Evolutionary conservation across 2,888 invertebrate species (phyloP).

Genomic region (Polydrusus tereticollis): DNA sequence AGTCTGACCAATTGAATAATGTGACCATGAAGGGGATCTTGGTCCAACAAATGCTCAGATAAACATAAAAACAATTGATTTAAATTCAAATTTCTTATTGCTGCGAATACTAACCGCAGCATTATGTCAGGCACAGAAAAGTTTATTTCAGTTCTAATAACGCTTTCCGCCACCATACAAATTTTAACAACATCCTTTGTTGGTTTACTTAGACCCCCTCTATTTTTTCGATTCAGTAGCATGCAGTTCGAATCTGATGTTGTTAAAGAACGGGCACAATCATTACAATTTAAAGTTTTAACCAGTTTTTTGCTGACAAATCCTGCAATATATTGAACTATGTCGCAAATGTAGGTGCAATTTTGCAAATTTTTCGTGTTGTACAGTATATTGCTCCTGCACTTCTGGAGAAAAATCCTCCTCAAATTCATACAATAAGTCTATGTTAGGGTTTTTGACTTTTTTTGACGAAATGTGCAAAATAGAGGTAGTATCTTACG

Average conservation of each 20-base stretch:
- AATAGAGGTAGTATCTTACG: constrained; percentile 33
- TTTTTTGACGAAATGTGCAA: constrained; percentile 20
- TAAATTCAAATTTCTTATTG: constrained; percentile 3
- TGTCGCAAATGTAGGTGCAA: constrained; percentile 25
- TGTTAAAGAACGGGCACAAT: constrained; percentile 9
- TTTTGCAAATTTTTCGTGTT: constrained; percentile 10
- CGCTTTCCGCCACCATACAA: constrained; percentile 38
- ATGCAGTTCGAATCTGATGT: not conserved
- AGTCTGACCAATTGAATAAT: constrained; percentile 9
- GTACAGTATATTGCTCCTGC: not conserved
- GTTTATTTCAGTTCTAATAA: constrained; percentile 13
- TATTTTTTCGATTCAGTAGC: constrained; percentile 35
- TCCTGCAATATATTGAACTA: constrained; percentile 40
- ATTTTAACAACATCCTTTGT: constrained; percentile 37
- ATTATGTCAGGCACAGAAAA: constrained; percentile 15
- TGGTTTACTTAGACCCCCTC: constrained; percentile 29
- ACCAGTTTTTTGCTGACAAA: constrained; percentile 33
- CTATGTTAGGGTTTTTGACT: not conserved
- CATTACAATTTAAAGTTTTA: constrained; percentile 32
- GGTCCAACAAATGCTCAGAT: constrained; percentile 1
- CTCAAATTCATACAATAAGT: not conserved
- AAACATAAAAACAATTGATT: not conserved
- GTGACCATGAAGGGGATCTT: constrained; percentile 26
- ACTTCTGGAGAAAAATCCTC: not conserved
- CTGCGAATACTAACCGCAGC: not conserved